These are phyloP conservation scores for Zaprionus inermis DNA, from an alignment of 1,140 invertebrate species.

Conservation along the genomic window DNA sequence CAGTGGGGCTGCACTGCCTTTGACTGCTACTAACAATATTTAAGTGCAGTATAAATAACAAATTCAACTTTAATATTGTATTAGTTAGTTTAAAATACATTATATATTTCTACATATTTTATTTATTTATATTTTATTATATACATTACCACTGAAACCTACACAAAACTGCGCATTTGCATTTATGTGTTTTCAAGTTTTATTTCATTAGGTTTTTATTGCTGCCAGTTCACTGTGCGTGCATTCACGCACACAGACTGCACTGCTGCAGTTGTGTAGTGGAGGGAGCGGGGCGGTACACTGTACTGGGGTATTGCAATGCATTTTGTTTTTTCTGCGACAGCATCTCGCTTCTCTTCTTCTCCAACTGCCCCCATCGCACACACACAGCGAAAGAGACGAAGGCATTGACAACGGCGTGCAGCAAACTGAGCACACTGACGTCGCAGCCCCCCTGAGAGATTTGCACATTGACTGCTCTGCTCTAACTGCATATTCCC, in stretches of 20 bases:
- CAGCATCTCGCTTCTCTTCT: conserved; percentile 36
- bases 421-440: conserved; percentile 62
- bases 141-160: too few species aligned
- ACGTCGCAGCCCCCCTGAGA: conserved; percentile 28
- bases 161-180: too few species aligned
- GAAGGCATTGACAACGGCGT: conserved; percentile 69
- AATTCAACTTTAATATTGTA: too few species aligned
- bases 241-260: background rate
- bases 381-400: conserved; percentile 71
- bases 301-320: conserved; percentile 17
- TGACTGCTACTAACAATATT: background rate
- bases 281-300: conserved; percentile 10
- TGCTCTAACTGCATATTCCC: conserved; percentile 55
- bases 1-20: conserved; percentile 37
- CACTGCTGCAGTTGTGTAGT: conserved; percentile 29
- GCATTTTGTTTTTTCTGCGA: conserved; percentile 32
- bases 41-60: too few species aligned
- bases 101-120: too few species aligned
- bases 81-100: too few species aligned
- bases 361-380: conserved; percentile 56
- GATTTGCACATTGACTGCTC: conserved; percentile 23
- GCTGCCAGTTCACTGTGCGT: conserved; percentile 36
- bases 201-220: background rate
- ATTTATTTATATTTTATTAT: too few species aligned
- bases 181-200: background rate